phyloP scores from a whole-genome alignment of 1,140 invertebrate species.

The Drosophila lacteicornis region DNA sequence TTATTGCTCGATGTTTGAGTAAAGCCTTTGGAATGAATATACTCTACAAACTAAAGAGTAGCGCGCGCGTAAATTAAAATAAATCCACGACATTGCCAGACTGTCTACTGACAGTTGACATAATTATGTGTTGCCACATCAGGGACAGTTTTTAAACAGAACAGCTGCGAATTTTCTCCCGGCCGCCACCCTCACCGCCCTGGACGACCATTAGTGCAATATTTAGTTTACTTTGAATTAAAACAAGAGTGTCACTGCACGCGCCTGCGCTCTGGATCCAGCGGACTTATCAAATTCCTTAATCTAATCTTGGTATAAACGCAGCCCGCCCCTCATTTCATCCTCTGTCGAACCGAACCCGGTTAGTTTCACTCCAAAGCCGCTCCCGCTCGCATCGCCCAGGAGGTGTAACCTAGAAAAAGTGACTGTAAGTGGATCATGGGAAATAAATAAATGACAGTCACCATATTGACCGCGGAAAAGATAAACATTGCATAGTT shows the following conservation, averaged over 20 bases:
- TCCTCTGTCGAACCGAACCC: neutral
- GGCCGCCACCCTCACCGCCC: neutral
- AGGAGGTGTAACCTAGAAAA: slow-evolving; percentile 25
- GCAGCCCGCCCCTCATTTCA: slow-evolving; percentile 17
- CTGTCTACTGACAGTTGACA: neutral
- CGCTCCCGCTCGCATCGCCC: slow-evolving; percentile 40
- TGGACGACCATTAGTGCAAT: slow-evolving; percentile 12
- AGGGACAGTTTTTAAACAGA: slow-evolving; percentile 8
- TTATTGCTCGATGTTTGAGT: too few relatives aligned
- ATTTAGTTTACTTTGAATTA: slow-evolving; percentile 23
- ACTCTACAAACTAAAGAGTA: slow-evolving; percentile 1
- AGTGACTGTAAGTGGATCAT: slow-evolving; percentile 23
- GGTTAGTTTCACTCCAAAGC: slow-evolving; percentile 50
- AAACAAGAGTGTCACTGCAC: slow-evolving; percentile 13
- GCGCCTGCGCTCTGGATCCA: slow-evolving; percentile 58
- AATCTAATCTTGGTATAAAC: slow-evolving; percentile 67
- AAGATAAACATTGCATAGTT: slow-evolving; percentile 8
- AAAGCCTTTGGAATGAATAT: neutral
- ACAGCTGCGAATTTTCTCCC: slow-evolving; percentile 19
- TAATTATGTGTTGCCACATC: slow-evolving; percentile 15
- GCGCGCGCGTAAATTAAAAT: slow-evolving; percentile 25
- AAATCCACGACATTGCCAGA: slow-evolving; percentile 29
- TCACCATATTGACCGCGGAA: neutral
- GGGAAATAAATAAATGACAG: slow-evolving; percentile 5
- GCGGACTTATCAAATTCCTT: slow-evolving; percentile 56